Conservation (phyloP, 2,797 vertebrate species). For the Pipistrellus pipistrellus region DNA sequence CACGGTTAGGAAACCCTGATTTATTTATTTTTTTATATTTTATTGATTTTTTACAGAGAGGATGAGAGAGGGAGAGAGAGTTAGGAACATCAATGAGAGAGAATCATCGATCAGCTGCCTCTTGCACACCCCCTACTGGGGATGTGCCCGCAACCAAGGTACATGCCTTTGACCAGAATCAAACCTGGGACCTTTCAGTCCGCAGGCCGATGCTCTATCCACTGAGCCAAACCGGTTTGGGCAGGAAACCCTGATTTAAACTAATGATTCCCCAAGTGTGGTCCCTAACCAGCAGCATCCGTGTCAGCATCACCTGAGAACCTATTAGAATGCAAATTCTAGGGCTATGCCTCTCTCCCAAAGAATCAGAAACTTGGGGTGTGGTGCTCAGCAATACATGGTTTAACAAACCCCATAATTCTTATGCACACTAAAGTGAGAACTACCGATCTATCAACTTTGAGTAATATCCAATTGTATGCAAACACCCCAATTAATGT, state of each 20-base stretch:
- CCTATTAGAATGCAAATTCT: neutral
- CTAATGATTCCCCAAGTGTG: constrained; percentile 7
- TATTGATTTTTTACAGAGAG: no score
- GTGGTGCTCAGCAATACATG: neutral
- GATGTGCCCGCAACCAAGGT: no score
- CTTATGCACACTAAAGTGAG: neutral
- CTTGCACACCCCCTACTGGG: no score
- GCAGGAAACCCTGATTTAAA: neutral
- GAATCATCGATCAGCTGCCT: no score
- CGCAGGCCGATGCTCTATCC: no score
- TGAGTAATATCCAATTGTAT: neutral
- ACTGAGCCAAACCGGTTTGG: no score
- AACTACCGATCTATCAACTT: neutral
- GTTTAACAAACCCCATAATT: neutral
- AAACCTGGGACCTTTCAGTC: no score
- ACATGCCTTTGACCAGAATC: no score
- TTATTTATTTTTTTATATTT: neutral
- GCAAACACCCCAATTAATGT: neutral
- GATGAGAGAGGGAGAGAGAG: no score
- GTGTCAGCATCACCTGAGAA: neutral
- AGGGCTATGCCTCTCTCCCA: neutral
- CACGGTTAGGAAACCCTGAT: neutral
- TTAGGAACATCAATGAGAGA: no score
- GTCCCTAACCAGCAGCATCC: neutral
- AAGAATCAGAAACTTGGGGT: neutral